Conservation (phyloP, 2,888 invertebrate species). For the Cantharis rufa region DNA sequence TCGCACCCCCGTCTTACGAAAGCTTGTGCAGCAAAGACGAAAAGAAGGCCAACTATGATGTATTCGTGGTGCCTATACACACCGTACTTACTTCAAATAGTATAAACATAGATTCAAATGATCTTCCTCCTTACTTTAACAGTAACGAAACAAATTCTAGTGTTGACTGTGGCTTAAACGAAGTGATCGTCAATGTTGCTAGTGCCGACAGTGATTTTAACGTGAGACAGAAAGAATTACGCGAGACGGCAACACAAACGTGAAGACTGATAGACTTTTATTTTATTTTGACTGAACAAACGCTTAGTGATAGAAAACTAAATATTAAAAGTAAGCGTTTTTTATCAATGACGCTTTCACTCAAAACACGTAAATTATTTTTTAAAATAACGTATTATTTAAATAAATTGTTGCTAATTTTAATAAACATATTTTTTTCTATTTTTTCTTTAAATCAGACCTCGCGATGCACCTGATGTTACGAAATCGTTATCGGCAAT, state of each 20-base stretch:
- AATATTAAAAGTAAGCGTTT: not conserved
- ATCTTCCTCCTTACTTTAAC: constrained; percentile 5
- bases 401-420: not conserved
- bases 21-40: constrained; percentile 50
- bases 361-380: not conserved
- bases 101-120: not conserved
- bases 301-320: not conserved
- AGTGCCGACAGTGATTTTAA: not conserved
- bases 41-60: constrained; percentile 56
- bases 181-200: not conserved
- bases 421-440: not conserved
- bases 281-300: not conserved
- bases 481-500: not conserved
- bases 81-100: not conserved
- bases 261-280: not conserved
- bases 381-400: not conserved
- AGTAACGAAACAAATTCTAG: not conserved
- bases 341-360: not conserved
- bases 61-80: constrained; percentile 58
- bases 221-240: not conserved
- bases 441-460: not conserved
- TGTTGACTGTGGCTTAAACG: not conserved
- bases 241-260: constrained; percentile 2
- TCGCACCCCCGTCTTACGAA: constrained; percentile 62
- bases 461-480: not conserved